Evolutionary conservation across 2,888 invertebrate genomes (phyloP).

Genomic region (Eumerus sabulonum): DNA sequence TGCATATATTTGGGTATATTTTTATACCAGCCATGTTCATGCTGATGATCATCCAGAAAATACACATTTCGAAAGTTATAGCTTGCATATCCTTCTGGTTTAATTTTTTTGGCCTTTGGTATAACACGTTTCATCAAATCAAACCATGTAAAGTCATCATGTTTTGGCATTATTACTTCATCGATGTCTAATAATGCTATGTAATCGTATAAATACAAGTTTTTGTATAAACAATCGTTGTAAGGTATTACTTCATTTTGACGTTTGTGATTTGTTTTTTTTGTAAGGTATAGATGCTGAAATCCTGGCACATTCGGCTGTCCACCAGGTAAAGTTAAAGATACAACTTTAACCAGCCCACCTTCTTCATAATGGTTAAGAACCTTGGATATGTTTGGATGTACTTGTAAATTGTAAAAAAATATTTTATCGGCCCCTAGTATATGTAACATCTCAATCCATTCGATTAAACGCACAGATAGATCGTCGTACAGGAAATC

Average conservation of each 20-base stretch:
- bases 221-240: constrained; percentile 96
- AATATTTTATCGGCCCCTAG: constrained; percentile 95
- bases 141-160: constrained; percentile 84
- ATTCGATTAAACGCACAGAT: constrained; percentile 93
- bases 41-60: constrained; percentile 92
- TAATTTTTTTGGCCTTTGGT: constrained; percentile 83
- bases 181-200: constrained; percentile 95
- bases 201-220: constrained; percentile 93
- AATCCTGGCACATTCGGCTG: constrained; percentile 94
- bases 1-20: constrained; percentile 93
- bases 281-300: constrained; percentile 92
- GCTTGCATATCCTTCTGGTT: constrained; percentile 82
- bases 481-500: constrained; percentile 95
- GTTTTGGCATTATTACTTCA: constrained; percentile 95
- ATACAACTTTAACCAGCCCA: constrained; percentile 87
- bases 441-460: constrained; percentile 92
- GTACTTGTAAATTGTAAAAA: constrained; percentile 94
- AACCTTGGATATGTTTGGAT: constrained; percentile 93
- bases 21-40: constrained; percentile 88
- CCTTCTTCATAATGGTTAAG: constrained; percentile 82
- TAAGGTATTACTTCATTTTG: constrained; percentile 97
- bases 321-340: constrained; percentile 91
- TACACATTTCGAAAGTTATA: constrained; percentile 96
- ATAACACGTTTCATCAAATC: constrained; percentile 87
- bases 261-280: constrained; percentile 94